Base-by-base conservation (phyloP, 2,888 invertebrate genomes). In the Hyalella azteca region DNA sequence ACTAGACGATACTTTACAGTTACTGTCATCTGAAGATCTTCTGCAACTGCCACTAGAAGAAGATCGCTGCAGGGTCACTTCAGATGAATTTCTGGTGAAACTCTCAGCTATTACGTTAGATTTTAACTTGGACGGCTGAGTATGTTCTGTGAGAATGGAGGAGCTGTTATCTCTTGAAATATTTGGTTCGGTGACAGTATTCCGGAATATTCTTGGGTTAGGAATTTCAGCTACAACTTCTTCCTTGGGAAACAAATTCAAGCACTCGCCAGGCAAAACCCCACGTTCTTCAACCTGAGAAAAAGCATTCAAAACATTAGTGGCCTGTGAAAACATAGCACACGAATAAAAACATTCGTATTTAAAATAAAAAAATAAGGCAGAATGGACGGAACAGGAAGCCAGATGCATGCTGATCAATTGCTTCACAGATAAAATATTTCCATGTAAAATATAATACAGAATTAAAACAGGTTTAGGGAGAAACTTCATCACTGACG, bases 231-330 rank as follows among this genome's bases (percentile, higher is more conserved):
- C 22, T 49, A 3, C 4, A 13, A 15, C 22, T 13, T 54, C 54
- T 2, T 54, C 22, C 29, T 54, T 29, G 22, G 26, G 54, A 54
- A 54, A 45, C 48, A 49, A 22, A 9, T 49, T 26, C 48, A 49
- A 49, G 48, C 4, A 76, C n/a, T 32, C 9, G 45, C 48, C 39
- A 15, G 41, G 45, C 22, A 75, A 59, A 19, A 81, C 26, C 11
- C 78, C 78, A 32, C 48, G 60, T n/a, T 79, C 79, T 26, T 59
- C 76, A 32, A 79, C 75, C 79, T 79, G 15, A 22, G 22, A 22
- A 22, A 15, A 54, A 54, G 3, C 11, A 54, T 26, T 9, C 54
- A 3, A 7, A 7, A 54, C 7, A 11, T 49, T 26, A 54, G 7
- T 26, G 2, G 26, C 4, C 5, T 26, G 26, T 54, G 26, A 7